phyloP scores from a whole-genome alignment of 2,888 invertebrate genomes.

The Ochlodes sylvanus region DNA sequence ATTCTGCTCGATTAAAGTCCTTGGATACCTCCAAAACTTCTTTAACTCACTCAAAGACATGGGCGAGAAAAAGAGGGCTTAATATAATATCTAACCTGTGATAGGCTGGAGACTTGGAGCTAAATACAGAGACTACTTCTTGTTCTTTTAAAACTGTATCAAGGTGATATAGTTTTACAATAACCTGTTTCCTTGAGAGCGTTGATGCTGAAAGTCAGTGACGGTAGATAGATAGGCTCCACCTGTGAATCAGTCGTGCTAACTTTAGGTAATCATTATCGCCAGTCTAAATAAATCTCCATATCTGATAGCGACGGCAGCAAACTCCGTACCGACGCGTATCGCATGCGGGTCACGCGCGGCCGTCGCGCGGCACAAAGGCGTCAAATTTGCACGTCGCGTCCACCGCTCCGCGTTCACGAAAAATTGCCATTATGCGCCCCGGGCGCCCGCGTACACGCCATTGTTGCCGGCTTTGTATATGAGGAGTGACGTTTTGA shows the following conservation, averaged over 20 bases:
- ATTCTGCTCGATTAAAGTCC: too few relatives aligned
- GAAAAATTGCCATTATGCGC: conserved; percentile 80
- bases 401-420: conserved; percentile 73
- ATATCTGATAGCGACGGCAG: conserved; percentile 42
- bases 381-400: conserved; percentile 83
- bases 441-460: conserved; percentile 51
- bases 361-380: conserved; percentile 70
- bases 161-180: too few relatives aligned
- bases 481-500: conserved; percentile 26
- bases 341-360: conserved; percentile 74
- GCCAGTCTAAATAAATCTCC: conserved; percentile 33
- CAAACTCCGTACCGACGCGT: conserved; percentile 45
- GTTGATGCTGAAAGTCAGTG: neutral
- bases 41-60: too few relatives aligned
- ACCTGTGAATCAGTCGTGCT: conserved; percentile 4
- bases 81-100: too few relatives aligned
- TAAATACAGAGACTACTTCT: too few relatives aligned
- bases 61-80: too few relatives aligned
- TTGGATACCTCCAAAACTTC: too few relatives aligned
- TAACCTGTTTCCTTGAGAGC: neutral
- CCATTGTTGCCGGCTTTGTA: conserved; percentile 23
- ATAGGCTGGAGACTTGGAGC: too few relatives aligned
- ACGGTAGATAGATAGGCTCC: neutral
- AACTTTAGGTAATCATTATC: conserved; percentile 17
- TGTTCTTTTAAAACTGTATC: too few relatives aligned